A percentile compares a stretch with the other conserved stretches of the same genome.
phyloP scores from a whole-genome alignment of 2,888 invertebrate genomes.

The Caenorhabditis macrosperma region DNA sequence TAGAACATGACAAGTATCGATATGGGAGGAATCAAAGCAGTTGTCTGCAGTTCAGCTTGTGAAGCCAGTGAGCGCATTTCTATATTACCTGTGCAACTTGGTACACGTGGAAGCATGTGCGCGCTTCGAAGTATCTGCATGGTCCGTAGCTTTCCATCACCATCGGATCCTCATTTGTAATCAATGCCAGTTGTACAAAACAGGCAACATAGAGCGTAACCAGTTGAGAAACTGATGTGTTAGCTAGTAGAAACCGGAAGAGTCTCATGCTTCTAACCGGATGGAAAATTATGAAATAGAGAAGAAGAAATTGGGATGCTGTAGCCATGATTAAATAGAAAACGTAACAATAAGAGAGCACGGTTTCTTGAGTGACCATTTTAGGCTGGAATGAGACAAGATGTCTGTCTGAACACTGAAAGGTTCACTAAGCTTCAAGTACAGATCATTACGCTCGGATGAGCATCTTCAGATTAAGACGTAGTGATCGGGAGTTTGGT shows the following conservation, averaged over 20 bases:
- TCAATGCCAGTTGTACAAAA: background rate
- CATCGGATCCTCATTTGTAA: background rate
- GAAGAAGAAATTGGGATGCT: background rate
- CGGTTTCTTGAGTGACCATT: background rate
- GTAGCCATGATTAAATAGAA: background rate
- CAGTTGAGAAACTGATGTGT: background rate
- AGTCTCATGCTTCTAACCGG: background rate
- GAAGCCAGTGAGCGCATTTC: background rate
- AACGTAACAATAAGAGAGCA: background rate
- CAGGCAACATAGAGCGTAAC: background rate
- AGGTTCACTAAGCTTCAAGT: too few species aligned
- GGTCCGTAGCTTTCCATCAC: background rate
- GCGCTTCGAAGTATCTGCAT: background rate
- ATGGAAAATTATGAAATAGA: background rate
- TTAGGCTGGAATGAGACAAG: constrained; percentile 1
- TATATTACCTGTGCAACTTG: background rate
- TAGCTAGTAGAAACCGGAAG: background rate
- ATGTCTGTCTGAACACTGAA: background rate
- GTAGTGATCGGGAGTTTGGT: too few species aligned
- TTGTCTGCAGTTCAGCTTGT: background rate
- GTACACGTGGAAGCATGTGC: background rate
- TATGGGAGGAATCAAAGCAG: background rate
- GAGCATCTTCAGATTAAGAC: too few species aligned
- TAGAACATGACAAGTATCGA: constrained; percentile 1
- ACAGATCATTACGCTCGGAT: too few species aligned